Evolutionary conservation across 1,140 invertebrate genomes (phyloP), one percentile per base, ranked within the genome.

Genomic region (Bicyclus anynana): DNA sequence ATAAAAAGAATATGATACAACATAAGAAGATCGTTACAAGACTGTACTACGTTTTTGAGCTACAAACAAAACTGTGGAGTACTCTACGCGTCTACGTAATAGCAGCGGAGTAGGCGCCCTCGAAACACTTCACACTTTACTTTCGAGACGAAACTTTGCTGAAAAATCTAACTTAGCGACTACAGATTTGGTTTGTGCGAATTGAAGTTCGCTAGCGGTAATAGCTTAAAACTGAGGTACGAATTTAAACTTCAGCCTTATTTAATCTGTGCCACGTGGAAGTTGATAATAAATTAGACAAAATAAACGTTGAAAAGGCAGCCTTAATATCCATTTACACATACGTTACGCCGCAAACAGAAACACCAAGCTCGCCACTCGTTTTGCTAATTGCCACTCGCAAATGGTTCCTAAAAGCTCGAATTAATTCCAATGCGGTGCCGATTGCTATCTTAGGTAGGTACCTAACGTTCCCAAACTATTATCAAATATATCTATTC

Each of bases 11-110:
- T n/a, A n/a, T n/a, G n/a, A n/a, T n/a, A n/a, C n/a, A n/a, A n/a
- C n/a, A n/a, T n/a, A n/a, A n/a, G n/a, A n/a, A n/a, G n/a, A n/a
- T n/a, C n/a, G n/a, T n/a, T n/a, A n/a, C n/a, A n/a, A n/a, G n/a
- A n/a, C n/a, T n/a, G 50, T 65, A 71, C 69, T 70, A 69, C 67
- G 63, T 73, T 69, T 68, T 69, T 33, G 29, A 12, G 29, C 3
- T 33, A 33, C 10, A 7, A 33, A n/a, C 29, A 12, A n/a, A 33
- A 33, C 29, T 4, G 1, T 10, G 1, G 2, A 33, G 10, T 7
- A n/a, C 7, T 33, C 1, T 33, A 33, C 29, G n/a, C 7, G 1
- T 12, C 7, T 33, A 33, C 29, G 3, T 33, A 33, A 4, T 33
- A 23, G 23, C 23, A 4, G 23, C n/a, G n/a, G n/a, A n/a, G n/a